phyloP scores from a whole-genome alignment of 2,797 vertebrate genomes.

The Pagetopsis macropterus region DNA sequence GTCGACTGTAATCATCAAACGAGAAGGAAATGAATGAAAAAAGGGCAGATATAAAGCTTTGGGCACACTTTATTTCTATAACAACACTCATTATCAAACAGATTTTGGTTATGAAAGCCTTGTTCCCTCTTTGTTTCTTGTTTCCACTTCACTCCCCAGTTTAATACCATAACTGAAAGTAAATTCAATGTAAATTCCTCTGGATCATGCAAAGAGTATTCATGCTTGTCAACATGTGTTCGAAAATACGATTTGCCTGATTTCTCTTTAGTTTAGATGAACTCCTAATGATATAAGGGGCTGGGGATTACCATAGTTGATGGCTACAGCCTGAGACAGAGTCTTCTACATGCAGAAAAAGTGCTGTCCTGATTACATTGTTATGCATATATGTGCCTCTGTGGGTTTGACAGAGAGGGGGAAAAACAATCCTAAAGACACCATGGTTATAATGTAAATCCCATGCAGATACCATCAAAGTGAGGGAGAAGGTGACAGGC shows the following conservation, averaged over 20 bases:
- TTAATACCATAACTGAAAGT: slow-evolving; percentile 30
- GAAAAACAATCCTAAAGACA: neutral
- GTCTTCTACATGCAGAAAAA: slow-evolving; percentile 7
- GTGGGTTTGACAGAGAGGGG: neutral
- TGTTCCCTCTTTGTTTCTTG: slow-evolving; percentile 9
- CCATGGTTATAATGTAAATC: slow-evolving; percentile 11
- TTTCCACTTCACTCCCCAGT: slow-evolving; percentile 23
- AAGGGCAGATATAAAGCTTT: slow-evolving; percentile 41
- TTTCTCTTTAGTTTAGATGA: slow-evolving; percentile 1
- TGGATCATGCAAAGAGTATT: slow-evolving; percentile 12
- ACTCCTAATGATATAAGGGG: neutral
- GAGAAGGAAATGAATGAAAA: slow-evolving; percentile 32
- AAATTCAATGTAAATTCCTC: slow-evolving; percentile 29
- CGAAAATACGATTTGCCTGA: slow-evolving; percentile 26
- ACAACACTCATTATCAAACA: slow-evolving; percentile 47
- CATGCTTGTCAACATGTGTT: slow-evolving; percentile 35
- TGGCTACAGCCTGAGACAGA: slow-evolving; percentile 9
- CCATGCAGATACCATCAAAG: slow-evolving; percentile 37
- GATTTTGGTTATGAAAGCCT: slow-evolving; percentile 8
- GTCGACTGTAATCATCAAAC: slow-evolving; percentile 54
- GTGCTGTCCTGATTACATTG: slow-evolving; percentile 21
- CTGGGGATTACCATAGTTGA: slow-evolving; percentile 24
- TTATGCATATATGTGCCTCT: slow-evolving; percentile 12
- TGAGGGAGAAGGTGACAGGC: slow-evolving; percentile 34
- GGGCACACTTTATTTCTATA: slow-evolving; percentile 52